Evolutionary conservation across 2,113 vertebrate genomes (phyloP), one percentile per base, ranked within the genome.

Genomic region (Hucho hucho): DNA sequence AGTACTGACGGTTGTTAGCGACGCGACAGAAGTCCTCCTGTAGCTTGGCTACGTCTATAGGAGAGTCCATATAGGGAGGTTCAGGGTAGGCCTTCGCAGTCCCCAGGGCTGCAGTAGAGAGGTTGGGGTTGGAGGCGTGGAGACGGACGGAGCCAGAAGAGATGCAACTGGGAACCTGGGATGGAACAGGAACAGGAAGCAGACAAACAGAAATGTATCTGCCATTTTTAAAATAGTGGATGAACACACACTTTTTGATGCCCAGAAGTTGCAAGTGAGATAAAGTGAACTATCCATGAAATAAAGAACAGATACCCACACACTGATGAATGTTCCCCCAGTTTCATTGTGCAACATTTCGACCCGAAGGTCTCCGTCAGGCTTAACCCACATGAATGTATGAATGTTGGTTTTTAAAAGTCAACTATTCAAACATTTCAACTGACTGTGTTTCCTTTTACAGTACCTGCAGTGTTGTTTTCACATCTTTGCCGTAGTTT

Each of bases 61-160:
- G 84, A 4, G 92, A 93, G 81, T 98, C 96, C 53, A 94, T 18
- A 18, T 53, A 53, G 49, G 49, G 91, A 46, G 93, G 93, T 85
- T 97, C 94, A 0, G 93, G 91, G 83, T 96, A 96, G 47, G 85
- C 88, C 80, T 97, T 97, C 68, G 95, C 96, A 69, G 93, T 95
- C 74, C 84, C 89, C 79, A 96, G 93, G 64, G 95, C 96, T 76
- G 95, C 93, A 1, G 95, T 94, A 81, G 96, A 98, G 77, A 99
- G 94, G 84, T 99, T 99, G 24, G 98, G 98, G 89, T 99, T 99
- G 70, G 98, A 99, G 73, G 97, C 96, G 28, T 99, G 98, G 6
- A 98, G 93, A 80, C 98, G 96, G 79, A 95, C 25, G 1, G 95
- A 94, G 26, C 94, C 94, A 47, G 94, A 88, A 73, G 95, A 95